Evolutionary conservation across 2,888 invertebrate species (phyloP), one percentile per base, ranked within the genome.

Genomic region (Pemphredon lugubris): DNA sequence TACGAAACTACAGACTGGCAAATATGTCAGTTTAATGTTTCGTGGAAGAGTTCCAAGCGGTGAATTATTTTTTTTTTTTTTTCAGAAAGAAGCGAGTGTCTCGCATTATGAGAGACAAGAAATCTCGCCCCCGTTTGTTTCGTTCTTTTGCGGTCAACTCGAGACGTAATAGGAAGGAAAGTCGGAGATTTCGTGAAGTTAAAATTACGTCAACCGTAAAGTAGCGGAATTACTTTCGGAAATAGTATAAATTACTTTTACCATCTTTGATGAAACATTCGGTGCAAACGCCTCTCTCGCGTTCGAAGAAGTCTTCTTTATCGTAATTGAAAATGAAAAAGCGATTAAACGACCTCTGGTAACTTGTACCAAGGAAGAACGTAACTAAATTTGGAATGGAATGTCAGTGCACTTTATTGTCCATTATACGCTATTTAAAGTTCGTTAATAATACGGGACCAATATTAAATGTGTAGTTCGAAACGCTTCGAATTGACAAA

Each of bases 11-110:
- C 7, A 23, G 53, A 34, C 34, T 32, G 16, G 18, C 48, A 42
- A 50, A 59, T 54, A 54, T 53, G 53, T 63, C 63, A 44, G 44
- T 42, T 60, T 50, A 55, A 60, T 32, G 44, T 13, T 32, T 44
- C 0, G 9, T 34, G 50, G 42, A 32, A 20, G 21, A 55, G 42
- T 48, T 59, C 50, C 54, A 18, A 44, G 30, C 42, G 23, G 21
- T 42, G 32, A 54, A 53, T 54, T 44, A 16, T 47, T 53, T n/a
- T n/a, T n/a, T 39, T 14, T 11, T 23, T 4, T 30, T n/a, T n/a
- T 39, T 14, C 13, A 16, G 47, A 37, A 37, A 40, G 39, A 14
- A 40, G 16, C 21, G 7, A 39, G 14, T 21, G 21, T 21, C 23
- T 7, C 20, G 16, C 7, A 7, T 20, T 3, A 21, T 11, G 40